Percentiles rank a stretch among this genome's conserved stretches.
Conservation (phyloP, 2,113 vertebrate genomes). For the Marmota flaviventris region DNA sequence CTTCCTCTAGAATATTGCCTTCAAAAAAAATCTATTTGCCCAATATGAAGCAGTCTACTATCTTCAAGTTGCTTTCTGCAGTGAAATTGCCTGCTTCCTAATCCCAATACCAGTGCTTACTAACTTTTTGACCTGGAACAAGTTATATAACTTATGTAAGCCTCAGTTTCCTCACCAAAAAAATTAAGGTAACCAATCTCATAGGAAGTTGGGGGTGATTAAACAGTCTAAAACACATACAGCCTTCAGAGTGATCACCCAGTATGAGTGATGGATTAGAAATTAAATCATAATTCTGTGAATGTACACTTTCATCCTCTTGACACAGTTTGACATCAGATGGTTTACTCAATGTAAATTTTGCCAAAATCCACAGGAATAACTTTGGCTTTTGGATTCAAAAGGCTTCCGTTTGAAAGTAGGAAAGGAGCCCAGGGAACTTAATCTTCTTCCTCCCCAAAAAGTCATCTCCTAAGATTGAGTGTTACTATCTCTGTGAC, state of each 20-base stretch:
- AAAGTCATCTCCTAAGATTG: too few species aligned
- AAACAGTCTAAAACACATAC: neutral
- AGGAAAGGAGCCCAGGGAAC: neutral
- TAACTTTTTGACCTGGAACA: neutral
- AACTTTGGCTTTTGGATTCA: neutral
- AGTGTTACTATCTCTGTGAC: conserved; percentile 6
- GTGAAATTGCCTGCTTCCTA: neutral
- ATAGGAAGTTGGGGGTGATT: neutral
- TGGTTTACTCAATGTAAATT: neutral
- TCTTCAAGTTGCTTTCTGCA: neutral
- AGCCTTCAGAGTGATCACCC: neutral
- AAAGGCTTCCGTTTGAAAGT: neutral
- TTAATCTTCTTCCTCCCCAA: too few species aligned
- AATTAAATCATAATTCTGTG: neutral
- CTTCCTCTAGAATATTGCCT: neutral
- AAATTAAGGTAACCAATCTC: neutral
- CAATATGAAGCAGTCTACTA: neutral
- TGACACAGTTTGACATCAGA: neutral
- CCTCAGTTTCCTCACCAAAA: neutral
- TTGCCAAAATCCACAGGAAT: neutral
- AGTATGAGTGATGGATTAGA: neutral
- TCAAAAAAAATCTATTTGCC: neutral
- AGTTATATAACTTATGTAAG: neutral
- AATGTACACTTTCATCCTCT: neutral
- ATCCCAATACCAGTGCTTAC: neutral